Base-by-base conservation (phyloP, 2,888 invertebrate species). In the Cenopis cana region DNA sequence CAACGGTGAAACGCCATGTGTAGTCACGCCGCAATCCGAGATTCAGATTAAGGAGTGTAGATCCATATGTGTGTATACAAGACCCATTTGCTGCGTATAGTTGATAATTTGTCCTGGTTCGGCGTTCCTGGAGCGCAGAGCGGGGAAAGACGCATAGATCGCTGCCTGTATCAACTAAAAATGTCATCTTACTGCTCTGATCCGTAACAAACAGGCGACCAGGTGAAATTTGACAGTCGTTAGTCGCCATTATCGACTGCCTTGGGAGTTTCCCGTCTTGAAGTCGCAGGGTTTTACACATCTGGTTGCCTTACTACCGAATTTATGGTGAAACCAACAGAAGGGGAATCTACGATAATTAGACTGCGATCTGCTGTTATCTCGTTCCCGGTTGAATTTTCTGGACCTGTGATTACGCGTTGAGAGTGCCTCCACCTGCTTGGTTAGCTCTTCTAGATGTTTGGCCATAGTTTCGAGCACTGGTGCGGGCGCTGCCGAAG, bases 21-120 rank as follows among this genome's bases (percentile, higher is more conserved):
- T 36, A 36, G 36, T 36, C 36, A 36, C 36, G 36, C 36, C 36
- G 36, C 36, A 36, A 6, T 6, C 36, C 36, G 6, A 36, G 36
- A 10, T 36, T 36, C 36, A 36, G 6, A 6, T 36, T 36, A 6
- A 36, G 36, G 36, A 36, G 36, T 9, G 36, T 36, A 9, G 36
- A 73, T 1, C 81, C 83, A 66, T 80, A 83, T 0, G 83, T 83
- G 0, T 71, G 52, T 29, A 85, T 83, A 1, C 54, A 29, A 0
- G 79, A 71, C 6, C 79, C 77, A 62, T 85, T 84, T 1, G 81
- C 81, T 6, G 82, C 83, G 50, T 55, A 75, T 2, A 82, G 65
- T 20, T 70, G 67, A 56, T 79, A 83, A n/a, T 56, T 18, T 0
- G 76, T 65, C n/a, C 73, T 73, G 9, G 49, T 33, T 1, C 59